Base-by-base conservation (phyloP, 2,113 vertebrate species). In the Trematomus loennbergii region DNA sequence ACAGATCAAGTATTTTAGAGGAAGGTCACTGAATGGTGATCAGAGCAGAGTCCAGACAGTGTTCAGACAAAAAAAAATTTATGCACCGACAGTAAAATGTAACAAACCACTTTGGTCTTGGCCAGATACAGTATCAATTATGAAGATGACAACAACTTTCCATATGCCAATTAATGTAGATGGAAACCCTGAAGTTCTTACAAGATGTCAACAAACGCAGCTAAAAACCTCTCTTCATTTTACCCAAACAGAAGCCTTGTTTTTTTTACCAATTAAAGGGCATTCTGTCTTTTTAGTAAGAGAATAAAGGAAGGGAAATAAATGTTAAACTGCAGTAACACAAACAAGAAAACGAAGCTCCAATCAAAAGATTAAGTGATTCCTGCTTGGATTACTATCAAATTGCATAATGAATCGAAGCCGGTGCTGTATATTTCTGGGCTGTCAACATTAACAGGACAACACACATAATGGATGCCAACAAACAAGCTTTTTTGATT, bases 201-300 rank as follows among this genome's bases (percentile, higher is more conserved):
- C 57, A 50, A 52, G 58, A 62, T 46, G 60, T 62, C 60, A 49
- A 58, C 10, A 53, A 50, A 70, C 33, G 45, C 40, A n/a, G 40
- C 64, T 63, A 48, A 49, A 65, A 71, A 63, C 33, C n/a, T 25
- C 7, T 45, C 52, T 49, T 61, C 9, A 73, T 48, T n/a, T 36
- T 36, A 20, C 60, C 6, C 46, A 18, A 18, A 76, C 9, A 49
- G 45, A 81, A 9, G 29, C 8, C 4, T 60, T 29, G 10, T 63
- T 71, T 40, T 63, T 67, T 48, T 62, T 12, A 12, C 15, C 10
- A 22, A 5, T 53, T 20, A 43, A 2, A 20, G 70, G 45, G 49
- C 12, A 62, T 81, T 90, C 78, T 78, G 65, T 88, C 68, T 50
- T 55, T 79, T 4, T 11, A 69, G 45, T 59, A 52, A 45, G 53